These are phyloP conservation scores for Lates japonicus DNA, from an alignment of 2,797 vertebrate genomes.

Conservation along the genomic window DNA sequence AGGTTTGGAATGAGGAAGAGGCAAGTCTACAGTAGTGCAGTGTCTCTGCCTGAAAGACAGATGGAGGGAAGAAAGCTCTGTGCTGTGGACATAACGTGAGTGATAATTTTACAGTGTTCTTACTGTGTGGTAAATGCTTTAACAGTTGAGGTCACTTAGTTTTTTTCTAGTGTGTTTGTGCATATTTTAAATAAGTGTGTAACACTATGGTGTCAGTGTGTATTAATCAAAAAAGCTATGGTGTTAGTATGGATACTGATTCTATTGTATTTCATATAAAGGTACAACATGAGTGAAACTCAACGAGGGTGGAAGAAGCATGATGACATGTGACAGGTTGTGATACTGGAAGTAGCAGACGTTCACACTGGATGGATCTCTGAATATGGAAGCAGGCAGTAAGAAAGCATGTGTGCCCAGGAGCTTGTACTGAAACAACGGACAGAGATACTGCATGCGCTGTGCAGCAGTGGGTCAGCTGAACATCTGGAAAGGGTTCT, in stretches of 20 bases:
- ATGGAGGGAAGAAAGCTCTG: conserved; percentile 12
- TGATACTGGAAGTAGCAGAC: conserved; percentile 3
- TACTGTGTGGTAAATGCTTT: not conserved
- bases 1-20: conserved; percentile 70
- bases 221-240: not conserved
- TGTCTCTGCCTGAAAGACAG: not conserved
- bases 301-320: not conserved
- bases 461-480: conserved; percentile 84
- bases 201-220: not conserved
- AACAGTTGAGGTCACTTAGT: not conserved
- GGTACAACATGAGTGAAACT: not conserved
- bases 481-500: conserved; percentile 88
- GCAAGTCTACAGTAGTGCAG: not conserved
- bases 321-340: conserved; percentile 21
- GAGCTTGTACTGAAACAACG: conserved; percentile 86
- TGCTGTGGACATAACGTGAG: conserved; percentile 32
- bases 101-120: not conserved
- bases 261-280: not conserved
- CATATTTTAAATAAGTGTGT: not conserved
- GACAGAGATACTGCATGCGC: conserved; percentile 81
- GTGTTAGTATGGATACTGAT: not conserved
- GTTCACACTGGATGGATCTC: not conserved
- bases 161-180: conserved; percentile 4
- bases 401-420: conserved; percentile 80
- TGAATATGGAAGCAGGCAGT: conserved; percentile 41